Conservation (phyloP, 2,113 vertebrate genomes). For the Malurus cyaneus region DNA sequence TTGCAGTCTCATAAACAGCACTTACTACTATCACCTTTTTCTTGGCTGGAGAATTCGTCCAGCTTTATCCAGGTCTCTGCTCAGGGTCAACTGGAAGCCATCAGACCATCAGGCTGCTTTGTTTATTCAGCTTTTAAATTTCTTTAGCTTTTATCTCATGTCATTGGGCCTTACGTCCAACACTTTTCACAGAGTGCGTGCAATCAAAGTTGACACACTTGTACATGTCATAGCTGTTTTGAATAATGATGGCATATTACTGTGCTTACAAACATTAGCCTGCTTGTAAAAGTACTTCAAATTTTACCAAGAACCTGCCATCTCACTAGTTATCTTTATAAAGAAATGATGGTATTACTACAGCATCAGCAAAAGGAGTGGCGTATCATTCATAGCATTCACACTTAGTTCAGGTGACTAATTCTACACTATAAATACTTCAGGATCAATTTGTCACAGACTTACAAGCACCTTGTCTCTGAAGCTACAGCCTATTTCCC, state of each 20-base stretch:
- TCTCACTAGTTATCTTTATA: not conserved
- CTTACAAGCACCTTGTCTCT: not conserved
- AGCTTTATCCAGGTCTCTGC: not conserved
- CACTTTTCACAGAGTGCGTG: not conserved
- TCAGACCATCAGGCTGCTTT: not conserved
- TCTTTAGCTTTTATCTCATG: not conserved
- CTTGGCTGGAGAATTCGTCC: not conserved
- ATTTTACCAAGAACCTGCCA: not conserved
- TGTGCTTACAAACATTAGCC: not conserved
- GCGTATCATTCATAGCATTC: not conserved
- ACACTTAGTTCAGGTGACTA: not conserved
- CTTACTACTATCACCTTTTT: not conserved
- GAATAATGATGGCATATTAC: not conserved
- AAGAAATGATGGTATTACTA: not conserved
- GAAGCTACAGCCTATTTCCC: not conserved
- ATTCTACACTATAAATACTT: not conserved
- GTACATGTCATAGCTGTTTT: not conserved
- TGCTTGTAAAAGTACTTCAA: not conserved
- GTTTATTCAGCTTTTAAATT: conserved; percentile 1
- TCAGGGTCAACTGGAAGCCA: not conserved
- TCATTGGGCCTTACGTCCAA: not conserved
- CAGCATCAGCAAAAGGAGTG: not conserved
- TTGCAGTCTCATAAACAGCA: not conserved
- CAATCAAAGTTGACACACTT: not conserved
- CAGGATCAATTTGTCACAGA: conserved; percentile 20